Evolutionary conservation across 1,140 invertebrate species (phyloP), one percentile per base, ranked within the genome.

Genomic region (Eupristina koningsbergeri): DNA sequence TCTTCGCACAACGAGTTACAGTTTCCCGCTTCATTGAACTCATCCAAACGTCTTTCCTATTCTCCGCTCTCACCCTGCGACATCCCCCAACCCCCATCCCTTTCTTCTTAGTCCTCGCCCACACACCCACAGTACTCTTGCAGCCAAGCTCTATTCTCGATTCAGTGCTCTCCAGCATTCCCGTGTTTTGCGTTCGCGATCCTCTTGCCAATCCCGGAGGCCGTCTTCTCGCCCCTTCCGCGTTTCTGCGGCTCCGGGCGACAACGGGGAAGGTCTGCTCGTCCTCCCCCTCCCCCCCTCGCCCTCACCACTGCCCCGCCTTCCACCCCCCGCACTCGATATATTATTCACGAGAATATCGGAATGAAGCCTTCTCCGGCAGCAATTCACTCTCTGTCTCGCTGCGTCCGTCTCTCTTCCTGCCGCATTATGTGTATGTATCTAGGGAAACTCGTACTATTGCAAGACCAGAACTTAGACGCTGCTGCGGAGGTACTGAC

Each of bases 21-120:
- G 69, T 84, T 81, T 76, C 71, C 26, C 78, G 83, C 69, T 61
- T 74, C 78, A 81, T 76, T 84, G 83, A 84, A 75, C 76, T 83
- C 36, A 79, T 83, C 64, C 76, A 31, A 69, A 77, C 34, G 75
- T 82, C 73, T 76, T 75, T 78, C n/a, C 50, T 75, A 58, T 58
- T 58, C 53, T 58, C 3, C 6, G 19, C 29, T 45, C 39, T 64
- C 58, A 13, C 31, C 63, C 22, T 34, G 31, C 45, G 53, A 47
- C 45, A 15, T 71, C n/a, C 50, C 71, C 29, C 69, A 34, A 11
- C n/a, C 34, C 41, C 58, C 34, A 3, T 61, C 50, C 31, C 73
- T 45, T 34, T 73, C 71, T 61, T 31, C 64, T 7, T 26, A n/a
- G n/a, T n/a, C n/a, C n/a, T n/a, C n/a, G n/a, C n/a, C n/a, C n/a